Evolutionary conservation across 2,888 invertebrate species (phyloP), one percentile per base, ranked within the genome.

Genomic region (Coremacera marginata): DNA sequence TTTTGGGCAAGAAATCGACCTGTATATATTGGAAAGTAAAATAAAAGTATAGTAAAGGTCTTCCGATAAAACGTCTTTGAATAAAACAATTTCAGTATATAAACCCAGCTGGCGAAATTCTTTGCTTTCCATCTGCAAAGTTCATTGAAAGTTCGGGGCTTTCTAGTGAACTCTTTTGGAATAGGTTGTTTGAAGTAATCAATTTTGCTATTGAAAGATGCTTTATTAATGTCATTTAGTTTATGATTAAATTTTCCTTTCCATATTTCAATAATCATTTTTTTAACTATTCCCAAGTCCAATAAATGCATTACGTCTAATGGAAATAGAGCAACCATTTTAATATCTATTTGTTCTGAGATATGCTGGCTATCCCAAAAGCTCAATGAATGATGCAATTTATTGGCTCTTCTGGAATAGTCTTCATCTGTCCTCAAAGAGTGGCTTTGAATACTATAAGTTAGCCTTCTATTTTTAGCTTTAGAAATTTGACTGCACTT

Each of bases 81-180:
- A 71, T 49, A 76, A 22, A 27, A 76, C 44, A 52, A 77, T 73
- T 19, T 73, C 63, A n/a, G 75, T 76, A 65, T 78, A 78, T 16
- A 77, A 51, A 63, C 78, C 57, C 34, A 70, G 55, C 34, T 52
- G 34, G 3, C 31, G 31, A 19, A 70, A 31, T 31, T 31, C 78
- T 75, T 7, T 5, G 75, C 75, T 73, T 80, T 80, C 68, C 76
- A 78, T 14, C 77, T 68, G 31, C 75, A 60, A 63, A 75, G 34
- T 73, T 80, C 75, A 3, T 77, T 62, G 63, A 78, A 63, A 67
- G 52, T 8, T 37, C 75, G 70, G 19, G 77, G 77, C 63, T 75
- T 77, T 34, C 77, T 75, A 22, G 16, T 55, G 63, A 75, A 77
- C 72, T 79, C 72, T 27, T 37, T 75, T 14, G 77, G 77, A 63